A percentile compares a stretch with the other conserved stretches of the same genome.
These are phyloP conservation scores for Nestor notabilis DNA, from an alignment of 2,113 vertebrate genomes.

Conservation along the genomic window DNA sequence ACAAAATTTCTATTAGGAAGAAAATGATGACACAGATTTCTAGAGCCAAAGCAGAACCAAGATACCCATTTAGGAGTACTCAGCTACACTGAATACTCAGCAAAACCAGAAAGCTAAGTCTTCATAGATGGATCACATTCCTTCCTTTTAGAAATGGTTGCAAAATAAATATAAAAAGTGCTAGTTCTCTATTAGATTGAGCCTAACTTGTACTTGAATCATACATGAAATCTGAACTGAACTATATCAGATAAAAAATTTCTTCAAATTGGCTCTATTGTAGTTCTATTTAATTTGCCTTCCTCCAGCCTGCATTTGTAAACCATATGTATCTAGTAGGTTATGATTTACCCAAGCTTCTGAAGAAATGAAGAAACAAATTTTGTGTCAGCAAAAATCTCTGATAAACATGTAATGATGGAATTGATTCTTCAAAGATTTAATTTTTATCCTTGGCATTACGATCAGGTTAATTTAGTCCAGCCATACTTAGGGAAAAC, in stretches of 20 bases:
- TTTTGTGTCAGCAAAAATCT: background rate
- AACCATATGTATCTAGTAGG: background rate
- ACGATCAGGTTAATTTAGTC: background rate
- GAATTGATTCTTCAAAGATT: background rate
- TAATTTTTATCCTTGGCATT: background rate
- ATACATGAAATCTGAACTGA: background rate
- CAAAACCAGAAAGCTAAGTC: background rate
- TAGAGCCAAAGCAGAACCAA: background rate
- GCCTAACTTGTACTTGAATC: background rate
- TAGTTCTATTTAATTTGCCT: background rate
- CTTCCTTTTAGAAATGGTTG: background rate
- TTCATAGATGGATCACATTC: background rate
- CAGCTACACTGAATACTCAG: background rate
- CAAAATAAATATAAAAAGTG: background rate
- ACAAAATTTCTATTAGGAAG: background rate
- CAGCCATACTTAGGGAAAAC: background rate
- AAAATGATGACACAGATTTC: background rate
- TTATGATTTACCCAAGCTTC: background rate
- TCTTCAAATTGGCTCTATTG: background rate
- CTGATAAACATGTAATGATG: background rate
- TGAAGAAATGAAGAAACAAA: background rate
- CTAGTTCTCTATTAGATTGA: background rate
- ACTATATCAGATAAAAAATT: background rate
- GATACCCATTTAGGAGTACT: background rate
- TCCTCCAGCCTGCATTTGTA: background rate